Percentiles rank a stretch among this genome's conserved stretches.
Evolutionary conservation across 2,797 vertebrate species (phyloP).

Genomic region (Coilia nasus): DNA sequence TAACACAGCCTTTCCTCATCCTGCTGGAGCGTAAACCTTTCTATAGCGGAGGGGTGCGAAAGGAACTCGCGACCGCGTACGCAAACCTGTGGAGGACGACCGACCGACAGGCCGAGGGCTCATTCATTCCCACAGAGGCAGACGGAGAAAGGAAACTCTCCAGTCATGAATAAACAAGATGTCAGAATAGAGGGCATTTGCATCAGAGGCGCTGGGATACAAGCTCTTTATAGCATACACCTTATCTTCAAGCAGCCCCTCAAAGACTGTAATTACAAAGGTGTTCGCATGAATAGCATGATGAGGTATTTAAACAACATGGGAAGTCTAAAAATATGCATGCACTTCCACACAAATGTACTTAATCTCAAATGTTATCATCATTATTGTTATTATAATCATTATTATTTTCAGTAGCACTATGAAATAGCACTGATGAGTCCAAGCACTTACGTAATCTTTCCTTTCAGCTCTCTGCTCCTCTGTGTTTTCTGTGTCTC

Average conservation of each 20-base stretch:
- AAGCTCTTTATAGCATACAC: neutral
- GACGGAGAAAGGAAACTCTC: slow-evolving; percentile 31
- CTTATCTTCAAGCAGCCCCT: neutral
- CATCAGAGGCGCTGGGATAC: neutral
- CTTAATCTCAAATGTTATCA: too few relatives aligned
- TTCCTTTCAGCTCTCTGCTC: neutral
- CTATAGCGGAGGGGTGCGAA: neutral
- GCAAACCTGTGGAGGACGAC: slow-evolving; percentile 32
- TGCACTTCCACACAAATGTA: too few relatives aligned
- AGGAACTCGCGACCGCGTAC: neutral
- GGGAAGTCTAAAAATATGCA: neutral
- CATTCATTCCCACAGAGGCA: slow-evolving; percentile 27
- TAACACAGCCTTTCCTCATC: slow-evolving; percentile 8
- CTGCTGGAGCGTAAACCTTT: slow-evolving; percentile 33
- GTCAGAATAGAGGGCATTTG: slow-evolving; percentile 39
- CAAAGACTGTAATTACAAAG: neutral
- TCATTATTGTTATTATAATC: too few relatives aligned
- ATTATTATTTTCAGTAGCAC: neutral
- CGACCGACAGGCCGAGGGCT: neutral
- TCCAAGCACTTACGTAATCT: neutral
- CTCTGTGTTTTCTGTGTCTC: slow-evolving; percentile 32
- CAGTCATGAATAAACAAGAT: slow-evolving; percentile 38
- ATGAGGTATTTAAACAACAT: neutral
- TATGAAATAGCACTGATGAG: neutral
- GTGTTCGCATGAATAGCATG: neutral